Base-by-base conservation (phyloP, 2,888 invertebrate genomes). In the Oscheius sp. region DNA sequence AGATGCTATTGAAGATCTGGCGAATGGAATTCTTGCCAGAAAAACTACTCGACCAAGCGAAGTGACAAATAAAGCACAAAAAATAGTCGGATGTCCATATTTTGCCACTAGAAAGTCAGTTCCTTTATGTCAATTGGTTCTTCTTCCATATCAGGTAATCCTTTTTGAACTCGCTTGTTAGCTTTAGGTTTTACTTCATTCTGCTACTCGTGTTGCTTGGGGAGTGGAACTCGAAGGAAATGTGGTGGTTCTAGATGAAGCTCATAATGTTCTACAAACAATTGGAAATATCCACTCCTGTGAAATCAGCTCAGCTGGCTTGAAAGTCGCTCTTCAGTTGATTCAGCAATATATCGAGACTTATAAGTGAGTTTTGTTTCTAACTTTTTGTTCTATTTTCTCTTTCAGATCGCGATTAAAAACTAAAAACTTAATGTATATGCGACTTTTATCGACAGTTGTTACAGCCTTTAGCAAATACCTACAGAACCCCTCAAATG, bases 191-290 rank as follows among this genome's bases (percentile, higher is more conserved):
- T 88, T 95, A 53, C 88, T 95, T 3, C 93, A 95, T 87, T 91
- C 91, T 85, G 89, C 90, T 17, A 93, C 94, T 0, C 89, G 95
- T 69, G 89, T 91, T 78, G 91, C 92, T 10, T 91, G 91, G 86
- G 92, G 92, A 65, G 90, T 93, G 68, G 89, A 90, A 65, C 86
- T 93, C 25, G 91, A 91, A 25, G 90, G 91, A 79, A 93, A 92
- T 85, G 89, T 98, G 0, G 89, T 98, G 0, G 92, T 98, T 70
- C 87, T 90, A 20, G 98, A 98, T 86, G 98, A 98, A 88, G 97
- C 97, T 0, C 98, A 98, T 84, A 98, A 97, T 87, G 90, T 98
- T 1, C 89, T 96, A 10, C 94, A 96, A 72, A 93, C 95, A 0
- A 91, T 97, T 76, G 92, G 72, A 29, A 69, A 72, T 27, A 66